Conservation (phyloP, 2,888 invertebrate genomes). For the Brachyptera putata region DNA sequence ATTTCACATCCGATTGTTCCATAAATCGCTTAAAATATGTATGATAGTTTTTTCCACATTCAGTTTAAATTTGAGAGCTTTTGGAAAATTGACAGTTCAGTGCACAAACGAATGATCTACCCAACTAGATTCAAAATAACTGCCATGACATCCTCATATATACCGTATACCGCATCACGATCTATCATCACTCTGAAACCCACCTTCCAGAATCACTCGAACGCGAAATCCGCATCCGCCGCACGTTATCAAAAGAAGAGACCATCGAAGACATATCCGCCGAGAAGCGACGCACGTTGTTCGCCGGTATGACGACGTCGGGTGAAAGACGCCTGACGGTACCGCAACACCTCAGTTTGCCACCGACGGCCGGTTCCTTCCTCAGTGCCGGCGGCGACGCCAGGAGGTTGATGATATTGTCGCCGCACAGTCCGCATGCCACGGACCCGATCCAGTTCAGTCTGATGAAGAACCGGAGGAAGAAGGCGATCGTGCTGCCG, state of each 20-base stretch:
- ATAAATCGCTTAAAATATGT: too few species aligned
- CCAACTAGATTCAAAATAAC: too few species aligned
- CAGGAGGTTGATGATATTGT: conserved; percentile 69
- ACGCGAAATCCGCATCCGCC: conserved; percentile 53
- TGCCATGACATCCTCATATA: too few species aligned
- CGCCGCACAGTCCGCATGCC: conserved; percentile 70
- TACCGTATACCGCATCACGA: too few species aligned
- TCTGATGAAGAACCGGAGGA: conserved; percentile 59
- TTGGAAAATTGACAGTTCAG: too few species aligned
- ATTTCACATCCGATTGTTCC: too few species aligned
- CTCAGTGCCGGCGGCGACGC: conserved; percentile 49
- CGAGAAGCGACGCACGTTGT: conserved; percentile 62
- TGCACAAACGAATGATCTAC: too few species aligned
- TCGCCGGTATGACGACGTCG: conserved; percentile 45
- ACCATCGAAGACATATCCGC: conserved; percentile 49
- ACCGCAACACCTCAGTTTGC: conserved; percentile 65
- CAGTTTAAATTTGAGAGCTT: too few species aligned
- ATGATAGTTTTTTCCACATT: too few species aligned
- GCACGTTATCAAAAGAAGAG: conserved; percentile 57
- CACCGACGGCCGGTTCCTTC: conserved; percentile 59
- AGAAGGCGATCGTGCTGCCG: conserved; percentile 69
- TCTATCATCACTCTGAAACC: neutral
- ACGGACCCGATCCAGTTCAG: conserved; percentile 57
- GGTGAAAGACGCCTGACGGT: conserved; percentile 54
- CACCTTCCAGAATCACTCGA: conserved; percentile 50